phyloP scores from a whole-genome alignment of 2,113 vertebrate genomes.

The Fregetta grallaria region DNA sequence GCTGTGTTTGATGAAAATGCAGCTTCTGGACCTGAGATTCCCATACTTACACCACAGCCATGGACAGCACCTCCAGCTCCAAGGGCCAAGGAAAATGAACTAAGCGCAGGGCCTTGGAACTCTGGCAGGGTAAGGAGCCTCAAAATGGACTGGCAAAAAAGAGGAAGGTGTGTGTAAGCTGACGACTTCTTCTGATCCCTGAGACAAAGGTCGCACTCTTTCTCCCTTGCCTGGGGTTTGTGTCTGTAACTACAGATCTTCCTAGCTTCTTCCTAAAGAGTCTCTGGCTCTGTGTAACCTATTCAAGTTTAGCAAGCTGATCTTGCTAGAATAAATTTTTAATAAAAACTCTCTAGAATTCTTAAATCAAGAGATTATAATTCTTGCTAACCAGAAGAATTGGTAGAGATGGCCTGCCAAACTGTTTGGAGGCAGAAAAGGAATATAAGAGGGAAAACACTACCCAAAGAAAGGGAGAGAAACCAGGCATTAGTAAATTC shows the following conservation, averaged over 20 bases:
- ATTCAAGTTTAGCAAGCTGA: neutral
- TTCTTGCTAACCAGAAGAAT: neutral
- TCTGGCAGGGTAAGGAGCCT: conserved; percentile 78
- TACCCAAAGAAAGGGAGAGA: neutral
- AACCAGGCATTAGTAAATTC: neutral
- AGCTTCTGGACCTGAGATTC: conserved; percentile 46
- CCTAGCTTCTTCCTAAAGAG: neutral
- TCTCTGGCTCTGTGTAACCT: rapidly evolving
- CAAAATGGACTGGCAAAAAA: neutral
- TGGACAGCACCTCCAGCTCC: conserved; percentile 84
- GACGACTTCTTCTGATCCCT: neutral
- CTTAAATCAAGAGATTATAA: neutral
- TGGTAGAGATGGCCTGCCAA: neutral
- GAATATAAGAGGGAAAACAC: neutral
- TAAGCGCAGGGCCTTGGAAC: conserved; percentile 84
- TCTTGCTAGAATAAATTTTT: neutral
- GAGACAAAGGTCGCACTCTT: neutral
- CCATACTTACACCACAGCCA: conserved; percentile 66
- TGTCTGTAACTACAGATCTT: neutral
- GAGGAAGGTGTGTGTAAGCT: neutral
- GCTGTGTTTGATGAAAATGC: conserved; percentile 89
- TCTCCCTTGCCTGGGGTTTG: neutral
- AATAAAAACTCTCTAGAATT: neutral
- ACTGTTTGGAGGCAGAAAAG: neutral
- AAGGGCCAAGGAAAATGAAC: conserved; percentile 89